Evolutionary conservation across 2,797 vertebrate genomes (phyloP), one percentile per base, ranked within the genome.

Genomic region (Gymnopithys bicolor): DNA sequence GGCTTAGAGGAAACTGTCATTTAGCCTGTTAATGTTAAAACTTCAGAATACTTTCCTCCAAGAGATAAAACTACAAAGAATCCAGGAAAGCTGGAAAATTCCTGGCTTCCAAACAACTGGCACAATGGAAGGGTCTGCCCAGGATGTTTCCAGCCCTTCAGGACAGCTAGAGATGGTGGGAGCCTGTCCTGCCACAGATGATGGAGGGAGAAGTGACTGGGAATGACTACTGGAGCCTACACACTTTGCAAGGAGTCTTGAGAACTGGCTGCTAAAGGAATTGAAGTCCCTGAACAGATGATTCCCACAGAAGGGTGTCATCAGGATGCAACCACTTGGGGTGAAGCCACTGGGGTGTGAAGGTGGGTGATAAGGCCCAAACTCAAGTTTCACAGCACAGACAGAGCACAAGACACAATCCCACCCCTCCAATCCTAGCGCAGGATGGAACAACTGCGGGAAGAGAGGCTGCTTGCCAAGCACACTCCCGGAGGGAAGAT

Each of bases 261-360:
- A 89, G 55, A 87, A 39, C 0, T 16, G 22, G 2, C 14, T 67
- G 10, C 28, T 56, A 9, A 9, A 37, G 46, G 32, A 37, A 45
- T 22, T 58, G 22, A 62, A 84, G 28, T 17, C 19, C 21, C 45
- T 35, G 16, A 56, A 48, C 4, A 64, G 21, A 35, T 4, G 11
- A 23, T 56, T 87, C 45, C 45, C 70, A 30, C 9, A 52, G 15
- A 69, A 59, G 2, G 19, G 5, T 3, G 6, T 71, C 43, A 53
- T 19, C 45, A 52, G 0, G 18, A 84, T 25, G 62, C 8, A 53
- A 4, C 23, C 0, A 0, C 0, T 4, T 0, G 0, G 48, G 51
- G 19, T 41, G 74, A 92, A 69, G 62, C 27, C 6, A 6, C 28
- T 33, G 45, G 30, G 48, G 18, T 41, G 49, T 1, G 13, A 17